Evolutionary conservation across 2,113 vertebrate genomes (phyloP), one percentile per base, ranked within the genome.

Genomic region (Propithecus coquereli): DNA sequence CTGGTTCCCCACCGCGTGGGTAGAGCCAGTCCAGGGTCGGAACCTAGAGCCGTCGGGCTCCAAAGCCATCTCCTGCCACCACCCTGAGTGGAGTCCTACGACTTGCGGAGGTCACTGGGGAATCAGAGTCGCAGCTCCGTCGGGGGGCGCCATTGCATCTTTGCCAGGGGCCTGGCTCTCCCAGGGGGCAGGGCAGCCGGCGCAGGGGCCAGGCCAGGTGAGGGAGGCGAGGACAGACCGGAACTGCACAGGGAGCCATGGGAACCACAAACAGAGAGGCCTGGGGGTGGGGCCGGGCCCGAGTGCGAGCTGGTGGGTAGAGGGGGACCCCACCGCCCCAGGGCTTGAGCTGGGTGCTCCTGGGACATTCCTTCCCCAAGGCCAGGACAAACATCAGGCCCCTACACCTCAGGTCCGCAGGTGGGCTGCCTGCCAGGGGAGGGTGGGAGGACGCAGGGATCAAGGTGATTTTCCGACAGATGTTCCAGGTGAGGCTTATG

Each of bases 1-100:
- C 40, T 4, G 0, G 0, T 23, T 40, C 37, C 17, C 0, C 0
- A 0, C 9, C 0, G 0, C 11, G 0, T 2, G 8, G 0, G 3
- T 1, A 2, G 9, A 43, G 47, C 34, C 25, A n/a, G 5, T 2
- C 17, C 1, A 3, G 47, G 34, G 40, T 86, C 25, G 10, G 16
- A 68, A 86, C 71, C 50, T 43, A 17, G 34, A 65, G 66, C 90
- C 16, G 8, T 6, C 25, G 1, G 6, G 17, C 40, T 13, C 27
- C 13, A 17, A 59, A 71, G 47, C 79, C 66, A 0, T 40, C 30
- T 40, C 50, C 16, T 57, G 9, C 65, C 25, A 9, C 16, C 2
- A 4, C 27, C 17, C 2, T 3, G 71, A 90, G 50, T 27, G 22
- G 68, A 88, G 81, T 9, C 76, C 2, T 0, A 1, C 4, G 8